Percentiles rank a stretch among this genome's conserved stretches.
Evolutionary conservation across 2,888 invertebrate genomes (phyloP).

Genomic region (Hoplodrina blanda): DNA sequence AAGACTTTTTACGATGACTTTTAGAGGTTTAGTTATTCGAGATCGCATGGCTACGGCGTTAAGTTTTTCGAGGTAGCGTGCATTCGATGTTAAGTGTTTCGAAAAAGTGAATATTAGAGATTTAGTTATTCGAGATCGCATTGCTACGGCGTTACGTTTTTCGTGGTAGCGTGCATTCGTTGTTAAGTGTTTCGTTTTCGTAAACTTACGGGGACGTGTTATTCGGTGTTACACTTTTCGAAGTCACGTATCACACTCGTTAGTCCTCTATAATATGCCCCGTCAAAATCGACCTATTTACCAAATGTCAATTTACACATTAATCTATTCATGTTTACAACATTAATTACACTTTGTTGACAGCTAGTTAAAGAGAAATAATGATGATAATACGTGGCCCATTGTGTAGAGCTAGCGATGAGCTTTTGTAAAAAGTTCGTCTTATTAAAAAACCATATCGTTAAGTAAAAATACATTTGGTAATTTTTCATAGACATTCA

Average conservation of each 20-base stretch:
- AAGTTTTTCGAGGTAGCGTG: no score
- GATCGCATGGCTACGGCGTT: no score
- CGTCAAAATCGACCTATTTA: conserved; percentile 7
- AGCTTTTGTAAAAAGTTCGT: background rate
- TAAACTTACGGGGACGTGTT: no score
- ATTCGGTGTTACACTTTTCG: no score
- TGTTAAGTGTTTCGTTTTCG: no score
- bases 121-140: no score
- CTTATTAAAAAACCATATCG: background rate
- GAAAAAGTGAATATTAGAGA: no score
- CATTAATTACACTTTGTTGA: conserved; percentile 8
- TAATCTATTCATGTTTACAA: background rate
- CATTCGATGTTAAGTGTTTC: no score
- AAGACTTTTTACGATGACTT: no score
- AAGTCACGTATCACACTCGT: background rate
- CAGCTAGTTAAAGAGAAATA: background rate
- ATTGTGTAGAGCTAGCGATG: background rate
- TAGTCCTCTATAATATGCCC: background rate
- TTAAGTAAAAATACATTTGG: background rate
- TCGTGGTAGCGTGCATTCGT: no score
- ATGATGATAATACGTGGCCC: background rate
- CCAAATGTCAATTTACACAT: background rate
- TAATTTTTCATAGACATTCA: background rate
- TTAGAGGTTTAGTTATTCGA: no score
- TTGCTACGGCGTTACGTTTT: no score